Conservation (phyloP, 2,888 invertebrate species). For the Agrenia bidenticulata region DNA sequence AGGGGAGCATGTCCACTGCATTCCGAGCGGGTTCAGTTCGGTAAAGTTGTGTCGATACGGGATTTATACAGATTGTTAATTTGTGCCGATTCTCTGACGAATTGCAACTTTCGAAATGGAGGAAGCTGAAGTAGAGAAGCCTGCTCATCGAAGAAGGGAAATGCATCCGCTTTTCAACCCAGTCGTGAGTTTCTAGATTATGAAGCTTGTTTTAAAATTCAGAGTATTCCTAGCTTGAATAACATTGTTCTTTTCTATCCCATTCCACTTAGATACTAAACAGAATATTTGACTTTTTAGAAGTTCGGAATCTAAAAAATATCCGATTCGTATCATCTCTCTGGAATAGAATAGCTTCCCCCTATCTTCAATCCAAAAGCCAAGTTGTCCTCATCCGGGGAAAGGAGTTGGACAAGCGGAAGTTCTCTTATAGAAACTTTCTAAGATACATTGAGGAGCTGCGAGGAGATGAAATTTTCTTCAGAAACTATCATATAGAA, state of each 20-base stretch:
- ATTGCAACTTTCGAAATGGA: no score
- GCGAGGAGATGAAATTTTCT: slow-evolving; percentile 24
- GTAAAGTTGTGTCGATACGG: no score
- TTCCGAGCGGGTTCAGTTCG: no score
- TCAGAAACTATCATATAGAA: slow-evolving; percentile 37
- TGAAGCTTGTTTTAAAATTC: no score
- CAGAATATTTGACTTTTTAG: slow-evolving; percentile 30
- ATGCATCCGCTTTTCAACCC: slow-evolving; percentile 41
- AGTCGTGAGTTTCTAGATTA: slow-evolving; percentile 28
- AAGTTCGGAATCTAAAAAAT: slow-evolving; percentile 27
- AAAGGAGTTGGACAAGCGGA: slow-evolving; percentile 32
- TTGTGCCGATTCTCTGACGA: no score
- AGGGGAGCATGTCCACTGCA: no score
- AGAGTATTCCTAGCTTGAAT: neutral
- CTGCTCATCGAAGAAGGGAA: no score
- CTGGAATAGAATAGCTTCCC: slow-evolving; percentile 27
- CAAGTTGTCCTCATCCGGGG: slow-evolving; percentile 35
- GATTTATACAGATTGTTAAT: no score
- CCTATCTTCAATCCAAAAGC: slow-evolving; percentile 31
- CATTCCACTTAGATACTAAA: slow-evolving; percentile 35
- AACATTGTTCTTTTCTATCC: no score
- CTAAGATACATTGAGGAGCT: slow-evolving; percentile 23
- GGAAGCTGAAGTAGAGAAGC: no score
- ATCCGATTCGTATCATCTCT: slow-evolving; percentile 30
- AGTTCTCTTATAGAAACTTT: slow-evolving; percentile 37